Evolutionary conservation across 2,113 vertebrate genomes (phyloP), one percentile per base, ranked within the genome.

Genomic region (Callospermophilus lateralis): DNA sequence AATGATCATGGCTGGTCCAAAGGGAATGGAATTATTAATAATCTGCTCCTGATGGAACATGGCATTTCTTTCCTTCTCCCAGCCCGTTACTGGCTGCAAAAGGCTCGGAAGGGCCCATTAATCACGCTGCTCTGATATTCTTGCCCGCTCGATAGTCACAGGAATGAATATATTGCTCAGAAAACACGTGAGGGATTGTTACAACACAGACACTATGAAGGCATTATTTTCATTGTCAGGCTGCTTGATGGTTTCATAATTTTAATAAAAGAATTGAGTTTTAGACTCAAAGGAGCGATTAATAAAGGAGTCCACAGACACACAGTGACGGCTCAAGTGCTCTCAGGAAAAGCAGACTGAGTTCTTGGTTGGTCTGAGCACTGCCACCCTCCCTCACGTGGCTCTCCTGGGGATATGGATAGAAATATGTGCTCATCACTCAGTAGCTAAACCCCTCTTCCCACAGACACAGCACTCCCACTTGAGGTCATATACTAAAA

Each of bases 11-110:
- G 84, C 90, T 90, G 70, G 37, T 96, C 79, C 37, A 39, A 83
- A 96, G 72, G 94, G 87, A 95, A 90, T 96, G 92, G 84, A 96
- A 90, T 93, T 97, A 93, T 89, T 95, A 96, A 92, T 98, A 98
- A 98, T 96, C 97, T 90, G 97, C 97, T 97, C 90, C 90, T 81
- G 89, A 96, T 97, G 63, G 61, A 85, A 80, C 86, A 76, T 0
- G 1, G 95, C 73, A 95, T 55, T 86, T 86, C 86, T 6, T 92
- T 93, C 58, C 84, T 51, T 81, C 65, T 94, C 61, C 34, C 93
- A 97, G 88, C 70, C 78, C 74, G 20, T 96, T 96, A 86, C 96
- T 96, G 93, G 39, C 77, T 95, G 88, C 45, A 89, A 83, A 96
- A 48, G 86, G 70, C 90, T 84, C 95, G 68, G 84, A 96, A 96